Base-by-base conservation (phyloP, 2,888 invertebrate species). In the Drosophila subquinaria region DNA sequence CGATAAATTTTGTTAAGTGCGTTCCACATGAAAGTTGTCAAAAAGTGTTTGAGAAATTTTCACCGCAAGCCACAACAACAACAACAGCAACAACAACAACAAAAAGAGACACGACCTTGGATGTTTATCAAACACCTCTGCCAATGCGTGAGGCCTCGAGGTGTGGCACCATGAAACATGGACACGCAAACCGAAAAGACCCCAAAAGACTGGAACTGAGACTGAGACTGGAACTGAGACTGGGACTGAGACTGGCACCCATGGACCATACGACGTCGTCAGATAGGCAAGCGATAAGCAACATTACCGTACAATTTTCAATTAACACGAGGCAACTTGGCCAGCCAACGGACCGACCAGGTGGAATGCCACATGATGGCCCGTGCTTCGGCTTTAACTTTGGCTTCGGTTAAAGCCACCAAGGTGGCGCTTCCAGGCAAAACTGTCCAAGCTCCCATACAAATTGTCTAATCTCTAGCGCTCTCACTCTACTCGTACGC, bases 231-330 rank as follows among this genome's bases (percentile, higher is more conserved):
- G 36, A 4, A 36, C 13, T 35, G 36, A 11, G 17, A 20, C 15
- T 56, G 43, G 30, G 40, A 23, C 57, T 47, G 47, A 43, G 38
- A 67, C 36, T 56, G 42, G 69, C 69, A 67, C 67, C 71, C 63
- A 69, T 42, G 52, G 67, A 62, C 52, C 48, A 61, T 69, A 63
- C 70, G 70, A 76, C 76, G 78, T 55, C 57, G 73, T 15, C 72
- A 86, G 90, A 90, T 90, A 88, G 90, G 69, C 61, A 57, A 63
- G 62, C 87, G 91, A 90, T 89, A 91, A 81, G 81, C 88, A 85
- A 91, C 91, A 91, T 92, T 92, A 91, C 91, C 90, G 87, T 92
- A 90, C 92, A 90, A 90, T 91, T 90, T 90, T 91, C 91, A 91
- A 92, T 91, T 92, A 92, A 91, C 91, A 92, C 90, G 88, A 88